A percentile compares a stretch with the other conserved stretches of the same genome.
Conservation (phyloP, 2,888 invertebrate genomes). For the Apodemia mormo region DNA sequence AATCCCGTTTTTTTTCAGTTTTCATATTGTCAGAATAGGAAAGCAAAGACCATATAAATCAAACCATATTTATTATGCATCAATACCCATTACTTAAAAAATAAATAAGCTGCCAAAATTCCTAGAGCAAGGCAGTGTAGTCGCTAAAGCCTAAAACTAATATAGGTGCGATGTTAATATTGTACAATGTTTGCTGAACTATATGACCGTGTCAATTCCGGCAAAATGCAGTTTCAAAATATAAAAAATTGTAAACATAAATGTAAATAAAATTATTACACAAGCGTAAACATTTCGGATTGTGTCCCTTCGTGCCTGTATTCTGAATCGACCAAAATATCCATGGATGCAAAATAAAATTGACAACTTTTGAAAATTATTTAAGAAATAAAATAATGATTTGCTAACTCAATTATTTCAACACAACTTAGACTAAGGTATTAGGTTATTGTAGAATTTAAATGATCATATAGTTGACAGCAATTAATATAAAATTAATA, state of each 20-base stretch:
- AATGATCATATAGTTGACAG: background rate
- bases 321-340: no score
- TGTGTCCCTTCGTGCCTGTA: no score
- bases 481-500: constrained; percentile 7
- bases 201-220: background rate
- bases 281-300: no score
- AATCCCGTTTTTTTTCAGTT: no score
- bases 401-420: no score
- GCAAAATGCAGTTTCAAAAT: no score
- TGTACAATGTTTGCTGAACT: background rate
- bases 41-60: constrained; percentile 31
- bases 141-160: constrained; percentile 27
- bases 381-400: no score
- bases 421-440: no score
- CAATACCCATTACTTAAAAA: constrained; percentile 45
- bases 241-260: no score
- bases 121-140: constrained; percentile 41
- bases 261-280: no score
- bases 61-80: constrained; percentile 61
- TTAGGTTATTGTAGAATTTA: background rate
- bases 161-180: constrained; percentile 34
- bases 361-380: no score
- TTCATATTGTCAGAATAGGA: background rate
- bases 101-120: constrained; percentile 46
- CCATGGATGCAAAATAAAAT: no score